Evolutionary conservation across 2,797 vertebrate genomes (phyloP), one percentile per base, ranked within the genome.

Genomic region (Myotis planiceps): DNA sequence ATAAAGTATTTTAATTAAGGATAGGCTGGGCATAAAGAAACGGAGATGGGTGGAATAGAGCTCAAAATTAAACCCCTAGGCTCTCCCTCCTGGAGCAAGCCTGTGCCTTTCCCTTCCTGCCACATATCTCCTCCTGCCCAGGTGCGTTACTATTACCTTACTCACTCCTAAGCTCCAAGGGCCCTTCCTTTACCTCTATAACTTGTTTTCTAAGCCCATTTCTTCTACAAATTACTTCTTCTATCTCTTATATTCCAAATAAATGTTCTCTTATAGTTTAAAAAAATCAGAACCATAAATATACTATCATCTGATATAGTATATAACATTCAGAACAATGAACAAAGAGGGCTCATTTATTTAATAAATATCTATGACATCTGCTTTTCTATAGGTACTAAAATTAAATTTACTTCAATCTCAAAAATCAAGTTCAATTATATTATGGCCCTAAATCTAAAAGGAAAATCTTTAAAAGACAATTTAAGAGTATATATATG

Each of bases 401-500:
- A 85, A 87, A 80, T 55, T 66, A 74, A 94, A 90, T 86, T 81
- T 86, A 69, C 32, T 51, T 74, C 19, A 51, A 45, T 58, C 60
- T 88, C 60, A 88, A 83, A 91, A 88, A 78, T 71, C 32, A 88
- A 71, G 49, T 65, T 74, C 13, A 53, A 51, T n/a, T 76, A 29
- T 65, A 88, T 69, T 75, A 63, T 25, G 51, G 69, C 51, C 42
- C 51, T 76, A 92, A 76, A 53, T 88, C 51, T 51, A 66, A 55
- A 65, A 88, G 60, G 25, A 75, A 81, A 88, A 83, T 53, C 51
- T 88, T 83, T 76, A 88, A 25, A 80, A 78, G 29, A 71, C 6
- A 90, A 79, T 72, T 85, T 72, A 37, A 42, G 14, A 76, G 18
- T 75, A 88, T 60, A 47, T 53, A 34, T 82, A n/a, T 45, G 45